These are phyloP conservation scores for Arnoldichthys spilopterus DNA, from an alignment of 2,797 vertebrate genomes.

Conservation along the genomic window DNA sequence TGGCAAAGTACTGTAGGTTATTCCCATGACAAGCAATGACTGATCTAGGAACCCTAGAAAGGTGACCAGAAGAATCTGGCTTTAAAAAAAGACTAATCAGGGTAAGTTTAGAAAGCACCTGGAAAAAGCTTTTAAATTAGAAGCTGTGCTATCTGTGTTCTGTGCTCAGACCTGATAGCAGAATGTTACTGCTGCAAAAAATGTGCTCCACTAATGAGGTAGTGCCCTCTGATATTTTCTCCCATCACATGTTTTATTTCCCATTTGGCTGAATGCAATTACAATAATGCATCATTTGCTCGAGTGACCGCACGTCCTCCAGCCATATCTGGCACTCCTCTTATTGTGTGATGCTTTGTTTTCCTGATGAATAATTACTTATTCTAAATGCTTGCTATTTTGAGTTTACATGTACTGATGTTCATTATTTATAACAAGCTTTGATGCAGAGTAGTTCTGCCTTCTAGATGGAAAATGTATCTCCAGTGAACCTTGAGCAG, in stretches of 20 bases:
- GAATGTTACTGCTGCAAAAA: neutral
- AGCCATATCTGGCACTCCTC: conserved; percentile 20
- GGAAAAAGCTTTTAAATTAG: neutral
- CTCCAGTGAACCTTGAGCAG: neutral
- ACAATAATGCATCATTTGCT: neutral
- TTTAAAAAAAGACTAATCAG: neutral
- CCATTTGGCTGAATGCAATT: neutral
- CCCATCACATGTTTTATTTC: neutral
- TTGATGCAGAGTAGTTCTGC: neutral
- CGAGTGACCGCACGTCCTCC: neutral
- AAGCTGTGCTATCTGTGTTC: neutral
- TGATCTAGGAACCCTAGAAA: neutral
- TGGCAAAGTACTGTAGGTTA: conserved; percentile 56
- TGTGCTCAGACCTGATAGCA: neutral
- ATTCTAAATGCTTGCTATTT: conserved; percentile 65
- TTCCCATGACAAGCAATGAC: conserved; percentile 3
- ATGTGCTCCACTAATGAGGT: neutral
- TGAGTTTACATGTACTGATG: conserved; percentile 34
- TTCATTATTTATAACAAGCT: conserved; percentile 58
- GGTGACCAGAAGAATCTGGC: neutral
- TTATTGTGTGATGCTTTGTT: conserved; percentile 54
- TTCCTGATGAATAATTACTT: conserved; percentile 64
- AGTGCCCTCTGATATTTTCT: neutral
- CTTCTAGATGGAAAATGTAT: neutral
- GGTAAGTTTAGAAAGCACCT: neutral